These are phyloP conservation scores for Chloebia gouldiae DNA, from an alignment of 2,113 vertebrate species.

Conservation along the genomic window DNA sequence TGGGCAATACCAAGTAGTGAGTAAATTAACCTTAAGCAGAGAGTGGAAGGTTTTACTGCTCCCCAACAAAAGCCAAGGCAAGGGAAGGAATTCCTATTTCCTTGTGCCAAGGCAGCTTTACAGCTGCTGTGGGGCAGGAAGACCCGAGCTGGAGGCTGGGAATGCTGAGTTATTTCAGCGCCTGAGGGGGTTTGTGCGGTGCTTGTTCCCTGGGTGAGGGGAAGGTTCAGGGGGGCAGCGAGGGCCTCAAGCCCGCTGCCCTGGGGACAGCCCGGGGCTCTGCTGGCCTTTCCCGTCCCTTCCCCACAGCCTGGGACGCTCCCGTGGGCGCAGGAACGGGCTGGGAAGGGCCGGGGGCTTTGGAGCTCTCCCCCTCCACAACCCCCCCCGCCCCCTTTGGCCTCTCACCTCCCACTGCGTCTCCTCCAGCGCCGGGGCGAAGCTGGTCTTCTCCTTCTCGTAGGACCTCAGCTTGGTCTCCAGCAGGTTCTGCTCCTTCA, in stretches of 20 bases:
- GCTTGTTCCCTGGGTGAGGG: not conserved
- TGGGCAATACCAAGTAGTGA: not conserved
- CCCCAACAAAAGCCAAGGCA: not conserved
- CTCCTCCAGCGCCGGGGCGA: slow-evolving; percentile 90
- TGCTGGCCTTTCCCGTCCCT: not conserved
- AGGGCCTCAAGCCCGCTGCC: not conserved
- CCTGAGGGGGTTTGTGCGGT: not conserved
- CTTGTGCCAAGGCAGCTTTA: not conserved
- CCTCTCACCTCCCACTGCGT: slow-evolving; percentile 85
- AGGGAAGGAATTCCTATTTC: not conserved
- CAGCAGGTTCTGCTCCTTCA: slow-evolving; percentile 83
- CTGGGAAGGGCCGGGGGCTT: rapidly evolving
- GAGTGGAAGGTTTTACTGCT: not conserved
- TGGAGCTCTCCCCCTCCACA: rapidly evolving
- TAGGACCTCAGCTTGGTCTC: slow-evolving; percentile 85
- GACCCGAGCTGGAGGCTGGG: not conserved
- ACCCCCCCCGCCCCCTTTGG: rapidly evolving
- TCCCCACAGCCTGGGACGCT: not conserved
- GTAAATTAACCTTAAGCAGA: not conserved
- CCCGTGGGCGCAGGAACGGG: rapidly evolving
- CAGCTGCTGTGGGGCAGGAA: not conserved
- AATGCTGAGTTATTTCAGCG: not conserved
- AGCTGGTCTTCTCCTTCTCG: slow-evolving; percentile 82
- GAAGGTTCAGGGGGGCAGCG: not conserved
- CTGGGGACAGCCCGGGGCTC: rapidly evolving